These are phyloP conservation scores for Lates calcarifer DNA, from an alignment of 2,113 vertebrate species.

Conservation along the genomic window DNA sequence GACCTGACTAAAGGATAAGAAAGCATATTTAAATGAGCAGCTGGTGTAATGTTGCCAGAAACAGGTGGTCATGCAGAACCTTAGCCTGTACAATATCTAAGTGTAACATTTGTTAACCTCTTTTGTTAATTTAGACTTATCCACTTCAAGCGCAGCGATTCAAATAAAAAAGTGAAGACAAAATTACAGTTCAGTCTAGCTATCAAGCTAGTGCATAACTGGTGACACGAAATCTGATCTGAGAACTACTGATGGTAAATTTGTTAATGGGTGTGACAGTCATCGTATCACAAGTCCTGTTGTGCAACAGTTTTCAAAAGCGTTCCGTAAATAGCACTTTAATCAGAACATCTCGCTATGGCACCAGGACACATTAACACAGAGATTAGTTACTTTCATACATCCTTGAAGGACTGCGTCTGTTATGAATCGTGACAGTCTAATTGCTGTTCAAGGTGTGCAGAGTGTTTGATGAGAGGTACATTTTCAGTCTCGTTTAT, in stretches of 20 bases:
- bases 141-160: neutral
- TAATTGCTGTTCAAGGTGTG: neutral
- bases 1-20: neutral
- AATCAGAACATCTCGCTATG: neutral
- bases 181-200: neutral
- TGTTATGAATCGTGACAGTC: neutral
- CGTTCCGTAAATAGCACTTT: neutral
- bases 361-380: neutral
- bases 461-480: slow-evolving; percentile 4
- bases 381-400: neutral
- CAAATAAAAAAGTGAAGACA: neutral
- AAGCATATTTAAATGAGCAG: neutral
- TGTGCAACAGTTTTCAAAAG: neutral
- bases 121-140: neutral
- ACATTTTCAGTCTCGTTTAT: slow-evolving; percentile 2
- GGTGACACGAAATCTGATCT: neutral
- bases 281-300: neutral
- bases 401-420: neutral
- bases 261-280: neutral
- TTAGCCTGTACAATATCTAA: neutral
- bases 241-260: neutral
- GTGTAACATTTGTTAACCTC: neutral
- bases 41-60: neutral
- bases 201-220: neutral
- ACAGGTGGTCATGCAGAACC: neutral